Base-by-base conservation (phyloP, 2,797 vertebrate genomes). In the Rhyacichthys aspro region DNA sequence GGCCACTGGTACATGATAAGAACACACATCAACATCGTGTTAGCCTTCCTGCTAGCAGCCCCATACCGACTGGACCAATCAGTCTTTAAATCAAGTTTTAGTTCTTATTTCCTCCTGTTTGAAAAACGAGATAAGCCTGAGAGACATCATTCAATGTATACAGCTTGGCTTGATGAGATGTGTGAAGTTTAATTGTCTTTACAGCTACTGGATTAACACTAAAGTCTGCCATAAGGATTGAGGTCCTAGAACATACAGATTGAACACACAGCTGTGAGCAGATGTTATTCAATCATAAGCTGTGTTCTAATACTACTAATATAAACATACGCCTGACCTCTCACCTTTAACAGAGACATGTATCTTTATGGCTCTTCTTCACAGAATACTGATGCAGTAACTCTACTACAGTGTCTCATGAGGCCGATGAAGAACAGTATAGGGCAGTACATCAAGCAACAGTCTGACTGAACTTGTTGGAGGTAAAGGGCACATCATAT, bases 131-230 rank as follows among this genome's bases (percentile, higher is more conserved):
- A 45, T n/a, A 34, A 12, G 16, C 19, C 33, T 39, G 34, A 43
- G 45, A 41, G 46, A 69, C 70, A 78, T 64, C 68, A 81, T 69
- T 70, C 66, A 63, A 39, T 69, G 43, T n/a, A 38, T 42, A 28
- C 60, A 68, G 48, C 63, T 50, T 17, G 32, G 39, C 37, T 42
- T 81, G 75, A 78, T 75, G 69, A 70, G 68, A 82, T 72, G 75
- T 71, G 65, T 46, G 1, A 66, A 63, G 59, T 79, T 68, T 78
- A 78, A 84, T 83, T 77, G 73, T 70, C 63, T 75, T 65, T 65
- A 50, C 55, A 77, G 80, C 43, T 37, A 61, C 60, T 73, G 77
- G 77, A 84, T 86, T 83, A 75, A 61, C 57, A 47, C 59, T 70
- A 77, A 77, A 70, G 50, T 44, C 57, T 67, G 71, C 67, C 62